Evolutionary conservation across 2,888 invertebrate species (phyloP).

Genomic region (Lasioglossum pauxillum): DNA sequence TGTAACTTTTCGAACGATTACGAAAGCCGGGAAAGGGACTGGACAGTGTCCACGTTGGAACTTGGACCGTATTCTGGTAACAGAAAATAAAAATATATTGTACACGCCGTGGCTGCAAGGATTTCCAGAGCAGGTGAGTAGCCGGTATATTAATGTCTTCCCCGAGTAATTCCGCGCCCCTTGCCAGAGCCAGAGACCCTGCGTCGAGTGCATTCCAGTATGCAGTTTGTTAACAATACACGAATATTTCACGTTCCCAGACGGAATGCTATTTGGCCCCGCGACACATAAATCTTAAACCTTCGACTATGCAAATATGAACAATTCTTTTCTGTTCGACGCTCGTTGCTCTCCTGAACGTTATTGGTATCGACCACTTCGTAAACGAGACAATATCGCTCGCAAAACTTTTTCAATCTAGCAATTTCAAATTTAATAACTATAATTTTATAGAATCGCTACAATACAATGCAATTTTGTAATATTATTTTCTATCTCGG

Average conservation of each 20-base stretch:
- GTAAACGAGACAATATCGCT: not conserved
- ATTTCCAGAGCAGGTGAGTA: slow-evolving; percentile 23
- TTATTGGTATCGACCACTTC: not conserved
- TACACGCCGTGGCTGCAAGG: slow-evolving; percentile 1
- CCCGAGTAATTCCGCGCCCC: slow-evolving; percentile 17
- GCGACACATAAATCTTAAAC: slow-evolving; percentile 7
- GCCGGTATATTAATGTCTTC: slow-evolving; percentile 35
- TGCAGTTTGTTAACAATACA: slow-evolving; percentile 31
- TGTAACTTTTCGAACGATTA: slow-evolving; percentile 7
- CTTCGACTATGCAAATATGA: not conserved
- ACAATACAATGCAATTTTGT: not conserved
- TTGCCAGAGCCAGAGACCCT: not conserved
- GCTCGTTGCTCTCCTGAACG: not conserved
- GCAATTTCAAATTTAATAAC: not conserved
- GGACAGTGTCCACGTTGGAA: not conserved
- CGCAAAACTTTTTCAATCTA: not conserved
- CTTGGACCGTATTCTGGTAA: not conserved
- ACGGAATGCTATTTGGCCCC: slow-evolving; percentile 7
- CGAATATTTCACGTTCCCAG: slow-evolving; percentile 15
- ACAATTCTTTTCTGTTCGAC: not conserved
- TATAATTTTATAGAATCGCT: not conserved
- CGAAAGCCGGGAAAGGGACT: not conserved
- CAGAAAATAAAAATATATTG: slow-evolving; percentile 27
- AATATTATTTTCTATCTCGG: too few species aligned
- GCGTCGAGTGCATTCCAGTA: slow-evolving; percentile 21